Percentiles rank a stretch among this genome's conserved stretches.
Evolutionary conservation across 2,888 invertebrate genomes (phyloP).

Genomic region (Mesochorus sp.): DNA sequence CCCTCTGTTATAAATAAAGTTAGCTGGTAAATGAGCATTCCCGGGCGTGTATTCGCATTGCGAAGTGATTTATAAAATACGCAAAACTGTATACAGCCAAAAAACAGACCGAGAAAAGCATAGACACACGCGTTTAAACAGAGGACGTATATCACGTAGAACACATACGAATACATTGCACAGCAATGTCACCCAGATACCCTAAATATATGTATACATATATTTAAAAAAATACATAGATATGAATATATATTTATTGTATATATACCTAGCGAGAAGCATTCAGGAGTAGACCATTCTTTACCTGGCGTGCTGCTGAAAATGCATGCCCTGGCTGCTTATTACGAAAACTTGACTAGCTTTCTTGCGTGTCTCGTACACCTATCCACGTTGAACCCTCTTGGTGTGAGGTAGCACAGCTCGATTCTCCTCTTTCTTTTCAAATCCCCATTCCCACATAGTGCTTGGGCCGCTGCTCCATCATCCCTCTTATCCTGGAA

Average conservation of each 20-base stretch:
- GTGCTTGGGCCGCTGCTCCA: slow-evolving; percentile 36
- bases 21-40: slow-evolving; percentile 67
- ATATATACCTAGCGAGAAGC: slow-evolving; percentile 5
- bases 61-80: slow-evolving; percentile 68
- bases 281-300: slow-evolving; percentile 42
- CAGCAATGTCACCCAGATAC: neutral
- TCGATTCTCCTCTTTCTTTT: slow-evolving; percentile 22
- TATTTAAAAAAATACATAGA: too few relatives aligned
- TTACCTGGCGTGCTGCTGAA: slow-evolving; percentile 38
- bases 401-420: slow-evolving; percentile 37
- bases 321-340: slow-evolving; percentile 55
- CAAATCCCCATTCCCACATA: neutral
- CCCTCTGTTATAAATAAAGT: slow-evolving; percentile 67
- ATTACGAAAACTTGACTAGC: slow-evolving; percentile 47
- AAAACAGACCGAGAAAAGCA: neutral
- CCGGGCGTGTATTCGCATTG: slow-evolving; percentile 61
- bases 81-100: slow-evolving; percentile 32
- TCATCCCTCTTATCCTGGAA: slow-evolving; percentile 59
- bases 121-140: slow-evolving; percentile 47
- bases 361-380: slow-evolving; percentile 56
- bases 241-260: too few relatives aligned
- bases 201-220: neutral
- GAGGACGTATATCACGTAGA: slow-evolving; percentile 42
- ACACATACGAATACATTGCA: slow-evolving; percentile 16
- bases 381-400: slow-evolving; percentile 47